These are phyloP conservation scores for Dipodomys spectabilis DNA, from an alignment of 2,113 vertebrate genomes.

Conservation along the genomic window DNA sequence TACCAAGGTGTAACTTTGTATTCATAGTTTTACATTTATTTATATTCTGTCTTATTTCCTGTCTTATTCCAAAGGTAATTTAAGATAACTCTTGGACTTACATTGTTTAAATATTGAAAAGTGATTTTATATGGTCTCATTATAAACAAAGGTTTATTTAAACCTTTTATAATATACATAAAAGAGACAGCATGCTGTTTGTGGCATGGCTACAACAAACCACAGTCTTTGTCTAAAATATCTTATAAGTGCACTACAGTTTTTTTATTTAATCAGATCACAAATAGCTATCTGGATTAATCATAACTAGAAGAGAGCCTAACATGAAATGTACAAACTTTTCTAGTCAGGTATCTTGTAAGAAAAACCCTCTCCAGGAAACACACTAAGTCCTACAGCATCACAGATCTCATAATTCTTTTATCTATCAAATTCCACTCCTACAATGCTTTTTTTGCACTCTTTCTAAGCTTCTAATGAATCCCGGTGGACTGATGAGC, in stretches of 20 bases:
- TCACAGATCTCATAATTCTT: background rate
- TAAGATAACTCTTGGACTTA: background rate
- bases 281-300: background rate
- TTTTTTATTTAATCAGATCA: background rate
- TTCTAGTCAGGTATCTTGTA: background rate
- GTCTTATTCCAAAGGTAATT: background rate
- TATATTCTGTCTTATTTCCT: background rate
- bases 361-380: background rate
- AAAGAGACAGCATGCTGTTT: background rate
- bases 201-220: background rate
- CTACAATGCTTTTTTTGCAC: background rate
- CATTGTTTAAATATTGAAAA: background rate
- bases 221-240: background rate
- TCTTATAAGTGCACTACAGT: background rate
- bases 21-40: background rate
- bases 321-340: background rate
- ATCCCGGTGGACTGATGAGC: background rate
- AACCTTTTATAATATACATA: background rate
- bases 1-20: too few relatives aligned
- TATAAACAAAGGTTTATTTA: background rate
- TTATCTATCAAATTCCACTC: fast-evolving
- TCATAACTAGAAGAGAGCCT: background rate
- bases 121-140: background rate
- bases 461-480: background rate
- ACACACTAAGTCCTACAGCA: background rate